Base-by-base conservation (phyloP, 2,888 invertebrate species). In the Drosophila algonquin region DNA sequence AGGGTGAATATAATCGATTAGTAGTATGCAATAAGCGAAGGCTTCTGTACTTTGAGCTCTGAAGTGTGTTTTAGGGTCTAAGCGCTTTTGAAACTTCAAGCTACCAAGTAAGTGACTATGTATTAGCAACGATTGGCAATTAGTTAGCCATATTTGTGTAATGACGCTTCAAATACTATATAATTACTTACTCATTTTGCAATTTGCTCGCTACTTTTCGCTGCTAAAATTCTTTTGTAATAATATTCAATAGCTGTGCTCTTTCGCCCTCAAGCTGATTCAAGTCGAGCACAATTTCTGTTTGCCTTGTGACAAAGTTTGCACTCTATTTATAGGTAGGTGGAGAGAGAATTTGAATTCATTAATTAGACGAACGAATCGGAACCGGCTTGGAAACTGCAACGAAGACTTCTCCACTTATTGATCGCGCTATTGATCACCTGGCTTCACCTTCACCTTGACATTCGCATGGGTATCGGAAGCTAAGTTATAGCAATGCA, bases 121-220 rank as follows among this genome's bases (percentile, higher is more conserved):
- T 40, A 16, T 48, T 52, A 67, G 48, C 47, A 55, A 47, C 73
- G 32, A 54, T 63, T 62, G 30, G 45, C 63, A 73, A 81, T 81
- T 74, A 75, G 61, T 58, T 55, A 55, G 18, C 30, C 53, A 59
- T 63, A 61, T 75, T 24, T 27, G 63, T 50, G 51, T 10, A 50
- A 50, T 61, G 61, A 55, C 61, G 21, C 32, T 70, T 24, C 40
- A 35, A 16, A 56, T 35, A 69, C 65, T 69, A 62, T 50, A 65
- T 73, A 60, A 76, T 77, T 77, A 90, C 89, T 89, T 85, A 89
- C 89, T 89, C 89, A 89, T 89, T 79, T 79, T 80, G 79, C 51
- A 50, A 70, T 63, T 69, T n/a, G 2, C 30, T 62, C 48, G 53
- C 57, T 69, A 44, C 57, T 75, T 68, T 62, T 40, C 18, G 55